Percentiles rank a stretch among this genome's conserved stretches.
Evolutionary conservation across 1,140 invertebrate genomes (phyloP).

Genomic region (Anagrus nilaparvatae): DNA sequence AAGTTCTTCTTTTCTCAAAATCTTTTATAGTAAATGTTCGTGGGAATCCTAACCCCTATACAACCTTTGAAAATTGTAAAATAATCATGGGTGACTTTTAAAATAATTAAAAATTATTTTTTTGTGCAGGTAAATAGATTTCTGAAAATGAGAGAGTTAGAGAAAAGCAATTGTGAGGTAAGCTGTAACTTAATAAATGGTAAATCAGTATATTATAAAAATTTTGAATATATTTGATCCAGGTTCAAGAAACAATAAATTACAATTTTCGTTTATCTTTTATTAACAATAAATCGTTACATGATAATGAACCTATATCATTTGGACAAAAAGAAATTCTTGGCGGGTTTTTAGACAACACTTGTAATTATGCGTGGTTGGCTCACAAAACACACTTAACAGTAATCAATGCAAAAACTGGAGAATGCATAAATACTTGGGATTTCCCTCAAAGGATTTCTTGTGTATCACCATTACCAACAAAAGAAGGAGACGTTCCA

Average conservation of each 20-base stretch:
- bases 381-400: slow-evolving; percentile 35
- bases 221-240: neutral
- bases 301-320: slow-evolving; percentile 6
- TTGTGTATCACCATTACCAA: slow-evolving; percentile 28
- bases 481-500: slow-evolving; percentile 29
- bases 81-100: too few species aligned
- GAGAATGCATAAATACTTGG: slow-evolving; percentile 41
- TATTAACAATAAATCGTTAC: slow-evolving; percentile 5
- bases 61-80: too few species aligned
- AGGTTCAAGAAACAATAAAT: slow-evolving; percentile 2
- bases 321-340: slow-evolving; percentile 10
- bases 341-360: slow-evolving; percentile 31
- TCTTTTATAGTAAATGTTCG: too few species aligned
- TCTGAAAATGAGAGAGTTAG: slow-evolving; percentile 32
- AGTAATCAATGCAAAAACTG: slow-evolving; percentile 36
- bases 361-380: slow-evolving; percentile 37
- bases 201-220: slow-evolving; percentile 3
- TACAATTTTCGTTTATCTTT: neutral
- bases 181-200: too few species aligned
- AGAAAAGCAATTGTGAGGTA: slow-evolving; percentile 31
- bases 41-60: too few species aligned
- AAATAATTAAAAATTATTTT: too few species aligned
- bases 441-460: slow-evolving; percentile 37
- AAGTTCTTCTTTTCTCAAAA: too few species aligned
- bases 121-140: too few species aligned